Evolutionary conservation across 2,888 invertebrate genomes (phyloP), one percentile per base, ranked within the genome.

Genomic region (Lasioglossum oenotherae): DNA sequence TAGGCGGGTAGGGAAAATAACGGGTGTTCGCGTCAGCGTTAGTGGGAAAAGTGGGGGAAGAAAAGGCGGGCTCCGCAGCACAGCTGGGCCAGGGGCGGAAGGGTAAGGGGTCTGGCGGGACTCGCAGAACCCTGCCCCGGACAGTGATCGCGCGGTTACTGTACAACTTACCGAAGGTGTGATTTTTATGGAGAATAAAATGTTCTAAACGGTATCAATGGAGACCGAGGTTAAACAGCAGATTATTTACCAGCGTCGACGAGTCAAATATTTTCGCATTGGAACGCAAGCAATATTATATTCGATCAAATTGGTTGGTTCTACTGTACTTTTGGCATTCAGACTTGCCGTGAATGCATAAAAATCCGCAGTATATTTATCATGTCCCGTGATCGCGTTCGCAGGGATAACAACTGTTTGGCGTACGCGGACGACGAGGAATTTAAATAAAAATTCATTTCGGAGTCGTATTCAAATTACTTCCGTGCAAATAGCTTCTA

Each of bases 381-480:
- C 31, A 16, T 3, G 31, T 35, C 10, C 19, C 35, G 19, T 6
- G 35, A 67, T 23, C 35, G 67, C 4, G 10, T 3, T 16, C 19
- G 19, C 67, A 10, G 4, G 19, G 31, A 10, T 67, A 69, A 38
- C 35, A 69, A 38, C 35, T 35, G 31, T 64, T 19, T 35, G 16
- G 6, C 64, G n/a, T 57, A 57, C 31, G 3, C 3, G 31, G 38
- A 23, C 16, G 69, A 69, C 23, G 4, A 8, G 35, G 19, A 35
- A 38, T 69, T 69, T 38, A 69, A 35, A 69, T 69, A 38, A 69
- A 69, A 69, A 69, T 69, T 69, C 69, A 69, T 69, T 69, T 69
- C 69, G 69, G 0, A 69, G 31, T 44, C 41, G 35, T 69, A 60
- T 75, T 53, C 38, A 2, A 44, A 27, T 71, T 38, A 71, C 12